Percentiles rank a stretch among this genome's conserved stretches.
Evolutionary conservation across 1,140 invertebrate genomes (phyloP).

Genomic region (Ips nitidus): DNA sequence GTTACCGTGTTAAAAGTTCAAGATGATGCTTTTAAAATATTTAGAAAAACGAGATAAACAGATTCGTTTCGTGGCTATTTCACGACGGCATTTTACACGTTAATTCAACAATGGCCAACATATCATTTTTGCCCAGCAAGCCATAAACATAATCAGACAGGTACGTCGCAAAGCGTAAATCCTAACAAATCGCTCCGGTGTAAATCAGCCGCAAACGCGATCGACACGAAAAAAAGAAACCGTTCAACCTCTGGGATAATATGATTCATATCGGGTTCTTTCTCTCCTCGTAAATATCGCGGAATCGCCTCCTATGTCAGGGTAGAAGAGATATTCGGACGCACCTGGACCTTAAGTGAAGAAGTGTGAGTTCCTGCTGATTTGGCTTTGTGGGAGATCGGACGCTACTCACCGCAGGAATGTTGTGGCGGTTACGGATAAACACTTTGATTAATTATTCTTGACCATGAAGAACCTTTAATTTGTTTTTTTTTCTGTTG

Average conservation of each 20-base stretch:
- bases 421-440: conserved; percentile 32
- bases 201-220: conserved; percentile 39
- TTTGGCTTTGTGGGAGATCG: conserved; percentile 31
- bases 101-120: conserved; percentile 20
- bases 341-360: conserved; percentile 35
- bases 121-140: conserved; percentile 37
- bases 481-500: neutral
- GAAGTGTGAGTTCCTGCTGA: conserved; percentile 35
- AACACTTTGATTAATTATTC: conserved; percentile 22
- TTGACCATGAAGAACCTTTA: conserved; percentile 2
- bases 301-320: conserved; percentile 2
- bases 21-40: too few species aligned
- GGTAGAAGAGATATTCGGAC: conserved; percentile 11
- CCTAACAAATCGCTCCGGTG: conserved; percentile 41
- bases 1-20: neutral
- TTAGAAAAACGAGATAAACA: too few species aligned
- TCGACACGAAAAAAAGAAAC: conserved; percentile 33
- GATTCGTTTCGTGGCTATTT: too few species aligned
- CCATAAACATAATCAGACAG: conserved; percentile 38
- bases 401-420: conserved; percentile 26
- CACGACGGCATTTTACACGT: too few species aligned
- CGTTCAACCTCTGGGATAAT: conserved; percentile 5
- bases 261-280: conserved; percentile 34
- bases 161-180: conserved; percentile 42
- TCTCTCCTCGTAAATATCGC: conserved; percentile 33